Base-by-base conservation (phyloP, 2,797 vertebrate species). In the Falco berigora region DNA sequence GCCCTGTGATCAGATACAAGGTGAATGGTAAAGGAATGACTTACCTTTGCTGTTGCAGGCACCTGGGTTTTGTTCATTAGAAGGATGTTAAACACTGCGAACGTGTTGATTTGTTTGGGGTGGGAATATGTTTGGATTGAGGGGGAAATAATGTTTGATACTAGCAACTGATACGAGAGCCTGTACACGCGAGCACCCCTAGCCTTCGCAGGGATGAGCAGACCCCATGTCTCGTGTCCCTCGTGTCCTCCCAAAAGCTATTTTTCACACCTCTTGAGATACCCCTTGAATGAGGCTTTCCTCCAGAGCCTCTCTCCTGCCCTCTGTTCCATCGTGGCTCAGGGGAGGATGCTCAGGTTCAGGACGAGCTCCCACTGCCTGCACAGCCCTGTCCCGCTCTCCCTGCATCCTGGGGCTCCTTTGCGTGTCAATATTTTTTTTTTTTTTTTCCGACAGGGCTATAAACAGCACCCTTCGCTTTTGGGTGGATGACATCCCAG, bases 1-100 rank as follows among this genome's bases (percentile, higher is more conserved):
- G 86, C 69, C 53, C 75, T 93, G 86, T 84, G 86, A 92, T 75
- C 86, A 92, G 69, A 58, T 38, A 58, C 55, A 66, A 56, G 86
- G 80, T 88, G 86, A 87, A 28, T 2, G 2, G 66, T 55, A 59
- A 61, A 77, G 53, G 67, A 81, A 62, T 73, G 55, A 73, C 83
- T 40, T 84, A n/a, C n/a, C 68, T 95, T 71, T 83, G 75, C 84
- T 18, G 13, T 25, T 59, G 63, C 82, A 82, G 40, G 63, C 90
- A 85, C 52, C 47, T 79, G 74, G 71, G 22, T 14, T 78, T 82
- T 77, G 24, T 56, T 90, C 61, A 80, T 92, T 92, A n/a, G 38
- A 50, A 27, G 66, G 83, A 76, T 66, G 76, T 44, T 84, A 56
- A 75, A 62, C 10, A 5, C 22, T 12, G 76, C n/a, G 69, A 49